These are phyloP conservation scores for Uloborus plumipes DNA, from an alignment of 2,888 invertebrate genomes.

Conservation along the genomic window DNA sequence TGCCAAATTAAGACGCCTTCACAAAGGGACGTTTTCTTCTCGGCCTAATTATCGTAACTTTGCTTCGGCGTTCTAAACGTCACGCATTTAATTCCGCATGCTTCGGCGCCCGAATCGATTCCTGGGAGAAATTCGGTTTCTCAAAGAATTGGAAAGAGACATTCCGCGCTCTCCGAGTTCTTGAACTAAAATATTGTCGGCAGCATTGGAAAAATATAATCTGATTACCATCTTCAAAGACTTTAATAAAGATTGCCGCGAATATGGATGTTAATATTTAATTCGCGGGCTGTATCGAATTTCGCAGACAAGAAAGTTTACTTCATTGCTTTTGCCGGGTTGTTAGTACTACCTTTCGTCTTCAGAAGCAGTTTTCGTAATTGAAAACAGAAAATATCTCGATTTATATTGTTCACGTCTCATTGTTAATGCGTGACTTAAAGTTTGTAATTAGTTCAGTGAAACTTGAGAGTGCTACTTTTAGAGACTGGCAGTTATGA, in stretches of 20 bases:
- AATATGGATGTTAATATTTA: not conserved
- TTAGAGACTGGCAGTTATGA: too few species aligned
- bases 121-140: too few species aligned
- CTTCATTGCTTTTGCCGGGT: too few species aligned
- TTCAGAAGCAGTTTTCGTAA: too few species aligned
- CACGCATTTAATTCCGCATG: not conserved
- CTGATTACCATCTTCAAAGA: conserved; percentile 4
- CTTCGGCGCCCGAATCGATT: not conserved
- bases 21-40: conserved; percentile 24
- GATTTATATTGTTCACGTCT: too few species aligned
- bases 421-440: too few species aligned
- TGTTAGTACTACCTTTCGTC: too few species aligned
- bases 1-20: conserved; percentile 33
- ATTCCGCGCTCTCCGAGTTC: not conserved
- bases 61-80: not conserved
- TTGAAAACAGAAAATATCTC: too few species aligned
- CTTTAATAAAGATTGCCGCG: not conserved
- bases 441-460: too few species aligned
- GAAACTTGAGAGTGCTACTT: too few species aligned
- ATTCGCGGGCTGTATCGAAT: not conserved
- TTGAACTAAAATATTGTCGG: not conserved
- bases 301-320: not conserved
- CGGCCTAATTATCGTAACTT: conserved; percentile 22
- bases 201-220: not conserved
- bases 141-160: too few species aligned